These are phyloP conservation scores for Tupiocoris notatus DNA, from an alignment of 2,888 invertebrate genomes.

Conservation along the genomic window DNA sequence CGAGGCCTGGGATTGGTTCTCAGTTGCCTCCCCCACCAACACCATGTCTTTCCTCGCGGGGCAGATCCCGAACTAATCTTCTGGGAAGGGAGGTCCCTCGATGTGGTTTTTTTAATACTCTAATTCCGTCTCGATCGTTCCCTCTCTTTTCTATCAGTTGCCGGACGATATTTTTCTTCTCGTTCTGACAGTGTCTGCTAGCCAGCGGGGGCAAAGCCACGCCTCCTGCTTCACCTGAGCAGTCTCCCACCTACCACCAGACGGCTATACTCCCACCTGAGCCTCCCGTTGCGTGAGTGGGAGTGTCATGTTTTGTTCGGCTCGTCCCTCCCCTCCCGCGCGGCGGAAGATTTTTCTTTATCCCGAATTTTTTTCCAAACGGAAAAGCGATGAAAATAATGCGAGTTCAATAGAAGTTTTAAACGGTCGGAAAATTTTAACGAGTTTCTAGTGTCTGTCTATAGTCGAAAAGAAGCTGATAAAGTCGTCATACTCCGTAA, in stretches of 20 bases:
- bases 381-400: not conserved
- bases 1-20: conserved; percentile 28
- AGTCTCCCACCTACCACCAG: not conserved
- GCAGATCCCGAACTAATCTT: not conserved
- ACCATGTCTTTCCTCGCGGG: not conserved
- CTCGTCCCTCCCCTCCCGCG: not conserved
- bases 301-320: conserved; percentile 2
- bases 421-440: too few relatives aligned
- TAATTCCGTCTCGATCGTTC: not conserved
- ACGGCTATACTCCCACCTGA: not conserved
- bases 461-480: too few relatives aligned
- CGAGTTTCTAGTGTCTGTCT: too few relatives aligned
- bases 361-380: not conserved
- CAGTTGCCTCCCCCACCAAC: conserved; percentile 1
- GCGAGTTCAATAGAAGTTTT: too few relatives aligned
- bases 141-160: not conserved
- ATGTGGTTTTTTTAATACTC: not conserved
- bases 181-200: not conserved
- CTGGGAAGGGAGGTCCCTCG: not conserved
- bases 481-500: too few relatives aligned
- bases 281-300: not conserved
- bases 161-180: conserved; percentile 2
- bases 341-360: not conserved
- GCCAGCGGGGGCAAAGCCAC: not conserved
- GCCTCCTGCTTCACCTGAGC: conserved; percentile 17